These are phyloP conservation scores for Pholis gunnellus DNA, from an alignment of 2,113 vertebrate genomes.

Conservation along the genomic window DNA sequence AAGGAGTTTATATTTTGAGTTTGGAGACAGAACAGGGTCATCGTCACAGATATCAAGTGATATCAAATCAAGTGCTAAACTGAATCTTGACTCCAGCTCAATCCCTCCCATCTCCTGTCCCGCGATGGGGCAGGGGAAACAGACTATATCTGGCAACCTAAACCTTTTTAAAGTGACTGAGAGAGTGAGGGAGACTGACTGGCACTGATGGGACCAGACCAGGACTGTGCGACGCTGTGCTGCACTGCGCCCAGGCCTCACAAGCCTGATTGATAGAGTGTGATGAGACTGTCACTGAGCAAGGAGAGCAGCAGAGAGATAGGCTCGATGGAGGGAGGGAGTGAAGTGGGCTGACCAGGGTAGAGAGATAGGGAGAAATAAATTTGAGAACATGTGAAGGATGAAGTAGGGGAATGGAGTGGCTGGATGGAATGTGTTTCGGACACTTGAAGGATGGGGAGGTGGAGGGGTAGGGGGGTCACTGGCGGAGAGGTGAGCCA, in stretches of 20 bases:
- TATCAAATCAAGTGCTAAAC: slow-evolving; percentile 61
- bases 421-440: slow-evolving; percentile 67
- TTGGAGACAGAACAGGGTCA: slow-evolving; percentile 14
- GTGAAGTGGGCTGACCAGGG: slow-evolving; percentile 63
- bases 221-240: slow-evolving; percentile 63
- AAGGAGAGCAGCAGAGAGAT: slow-evolving; percentile 70
- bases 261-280: slow-evolving; percentile 83
- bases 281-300: slow-evolving; percentile 84
- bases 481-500: slow-evolving; percentile 32
- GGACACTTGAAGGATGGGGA: slow-evolving; percentile 59
- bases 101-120: slow-evolving; percentile 64
- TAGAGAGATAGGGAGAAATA: slow-evolving; percentile 75
- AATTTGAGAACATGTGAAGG: slow-evolving; percentile 77
- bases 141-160: slow-evolving; percentile 78
- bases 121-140: slow-evolving; percentile 18
- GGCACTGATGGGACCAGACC: slow-evolving; percentile 80
- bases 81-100: slow-evolving; percentile 55
- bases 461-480: background rate
- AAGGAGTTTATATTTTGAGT: slow-evolving; percentile 17
- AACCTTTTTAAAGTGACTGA: slow-evolving; percentile 77
- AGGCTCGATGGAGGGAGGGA: slow-evolving; percentile 61
- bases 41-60: slow-evolving; percentile 45
- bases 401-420: slow-evolving; percentile 72
- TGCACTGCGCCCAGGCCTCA: slow-evolving; percentile 61
- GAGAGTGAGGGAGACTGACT: slow-evolving; percentile 73